A percentile compares a stretch with the other conserved stretches of the same genome.
These are phyloP conservation scores for Phalera bucephala DNA, from an alignment of 2,888 invertebrate species.

Conservation along the genomic window DNA sequence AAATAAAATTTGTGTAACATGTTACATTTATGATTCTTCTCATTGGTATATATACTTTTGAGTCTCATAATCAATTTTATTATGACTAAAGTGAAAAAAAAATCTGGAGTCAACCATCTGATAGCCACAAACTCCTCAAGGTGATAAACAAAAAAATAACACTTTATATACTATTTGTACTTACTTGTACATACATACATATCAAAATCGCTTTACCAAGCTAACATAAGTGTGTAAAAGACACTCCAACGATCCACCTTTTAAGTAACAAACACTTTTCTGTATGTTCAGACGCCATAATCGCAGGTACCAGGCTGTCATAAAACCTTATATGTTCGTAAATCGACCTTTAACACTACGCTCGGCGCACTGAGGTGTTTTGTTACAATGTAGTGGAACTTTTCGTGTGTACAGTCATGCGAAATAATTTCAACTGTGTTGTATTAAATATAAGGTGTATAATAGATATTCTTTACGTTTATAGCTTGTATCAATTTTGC, in stretches of 20 bases:
- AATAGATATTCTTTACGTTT: constrained; percentile 5
- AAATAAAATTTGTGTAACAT: too few relatives aligned
- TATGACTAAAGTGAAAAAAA: too few relatives aligned
- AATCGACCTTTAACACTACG: constrained; percentile 40
- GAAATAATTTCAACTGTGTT: constrained; percentile 8
- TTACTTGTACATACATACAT: too few relatives aligned
- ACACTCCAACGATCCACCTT: neutral
- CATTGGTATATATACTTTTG: too few relatives aligned
- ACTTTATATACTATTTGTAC: too few relatives aligned
- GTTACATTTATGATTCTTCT: too few relatives aligned
- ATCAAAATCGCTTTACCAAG: neutral
- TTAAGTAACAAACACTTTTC: constrained; percentile 4
- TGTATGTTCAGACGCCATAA: constrained; percentile 23
- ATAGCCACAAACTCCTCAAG: too few relatives aligned
- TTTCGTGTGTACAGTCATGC: constrained; percentile 4
- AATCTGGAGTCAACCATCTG: too few relatives aligned
- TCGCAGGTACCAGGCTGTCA: constrained; percentile 44
- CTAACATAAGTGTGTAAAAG: neutral
- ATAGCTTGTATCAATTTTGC: constrained; percentile 1
- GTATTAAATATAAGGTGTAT: constrained; percentile 4
- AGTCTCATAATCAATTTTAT: too few relatives aligned
- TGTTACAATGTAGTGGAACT: constrained; percentile 7
- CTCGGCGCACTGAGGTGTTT: constrained; percentile 21
- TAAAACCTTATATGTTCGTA: constrained; percentile 48
- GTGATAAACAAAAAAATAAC: too few relatives aligned